These are phyloP conservation scores for Willisornis vidua DNA, from an alignment of 2,113 vertebrate genomes.

Conservation along the genomic window DNA sequence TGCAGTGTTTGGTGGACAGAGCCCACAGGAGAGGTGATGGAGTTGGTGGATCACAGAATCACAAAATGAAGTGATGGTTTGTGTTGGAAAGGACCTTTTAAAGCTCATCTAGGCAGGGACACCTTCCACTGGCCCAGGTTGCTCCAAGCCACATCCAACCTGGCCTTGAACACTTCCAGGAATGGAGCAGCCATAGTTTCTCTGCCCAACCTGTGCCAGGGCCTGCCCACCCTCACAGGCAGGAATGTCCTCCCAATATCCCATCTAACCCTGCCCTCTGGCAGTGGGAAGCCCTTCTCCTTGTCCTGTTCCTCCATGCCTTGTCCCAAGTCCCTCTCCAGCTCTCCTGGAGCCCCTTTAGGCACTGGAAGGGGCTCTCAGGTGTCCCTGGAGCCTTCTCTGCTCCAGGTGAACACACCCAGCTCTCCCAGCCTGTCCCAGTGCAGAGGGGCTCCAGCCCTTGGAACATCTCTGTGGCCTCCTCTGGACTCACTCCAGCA, in stretches of 20 bases:
- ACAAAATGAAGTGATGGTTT: not conserved
- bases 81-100: not conserved
- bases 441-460: not conserved
- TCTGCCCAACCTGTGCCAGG: not conserved
- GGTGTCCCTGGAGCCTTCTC: not conserved
- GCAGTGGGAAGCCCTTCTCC: not conserved
- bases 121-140: not conserved
- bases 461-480: rapidly evolving
- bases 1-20: not conserved
- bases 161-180: not conserved
- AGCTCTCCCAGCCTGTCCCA: not conserved
- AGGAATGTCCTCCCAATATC: not conserved
- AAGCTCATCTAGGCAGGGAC: not conserved
- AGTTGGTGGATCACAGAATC: not conserved
- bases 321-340: not conserved
- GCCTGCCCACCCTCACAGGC: rapidly evolving
- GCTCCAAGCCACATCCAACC: not conserved
- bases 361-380: not conserved
- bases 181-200: not conserved
- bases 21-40: not conserved
- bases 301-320: not conserved
- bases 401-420: not conserved
- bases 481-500: not conserved
- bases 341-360: not conserved
- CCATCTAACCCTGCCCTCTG: not conserved